phyloP scores from a whole-genome alignment of 1,140 invertebrate genomes.

The Diorhabda elongata region DNA sequence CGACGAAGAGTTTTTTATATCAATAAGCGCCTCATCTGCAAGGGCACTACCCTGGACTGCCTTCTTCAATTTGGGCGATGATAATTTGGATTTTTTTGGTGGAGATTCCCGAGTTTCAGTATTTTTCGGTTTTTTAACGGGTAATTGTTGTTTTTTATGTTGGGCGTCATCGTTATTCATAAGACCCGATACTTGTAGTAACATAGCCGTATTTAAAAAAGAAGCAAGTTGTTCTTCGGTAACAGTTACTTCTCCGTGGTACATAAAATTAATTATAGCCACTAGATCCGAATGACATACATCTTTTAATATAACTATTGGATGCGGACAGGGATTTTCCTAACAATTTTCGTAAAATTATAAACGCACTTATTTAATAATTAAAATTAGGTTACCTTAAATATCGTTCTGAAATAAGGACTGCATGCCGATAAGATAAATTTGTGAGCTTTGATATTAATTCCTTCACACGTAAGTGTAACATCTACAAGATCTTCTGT shows the following conservation, averaged over 20 bases:
- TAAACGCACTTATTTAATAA: background rate
- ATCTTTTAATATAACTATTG: constrained; percentile 75
- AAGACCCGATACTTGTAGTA: constrained; percentile 69
- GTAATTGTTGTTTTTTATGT: constrained; percentile 21
- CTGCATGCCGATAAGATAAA: constrained; percentile 53
- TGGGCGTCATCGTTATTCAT: constrained; percentile 39
- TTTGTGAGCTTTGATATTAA: constrained; percentile 51
- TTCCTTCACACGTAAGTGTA: constrained; percentile 58
- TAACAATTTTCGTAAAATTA: constrained; percentile 29
- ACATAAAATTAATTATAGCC: constrained; percentile 72
- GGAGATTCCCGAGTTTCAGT: constrained; percentile 27
- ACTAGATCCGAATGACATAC: constrained; percentile 62
- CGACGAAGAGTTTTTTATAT: background rate
- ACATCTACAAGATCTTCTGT: constrained; percentile 60
- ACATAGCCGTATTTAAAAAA: constrained; percentile 68
- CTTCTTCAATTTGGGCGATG: constrained; percentile 21
- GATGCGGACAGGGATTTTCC: constrained; percentile 81
- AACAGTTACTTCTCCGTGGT: constrained; percentile 72
- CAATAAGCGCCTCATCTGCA: background rate
- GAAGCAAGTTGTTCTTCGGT: constrained; percentile 65
- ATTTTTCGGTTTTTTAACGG: constrained; percentile 29
- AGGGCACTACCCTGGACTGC: too few relatives aligned
- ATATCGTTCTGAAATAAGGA: constrained; percentile 50
- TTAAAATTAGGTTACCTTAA: constrained; percentile 42
- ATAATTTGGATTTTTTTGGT: constrained; percentile 31